These are phyloP conservation scores for Bugula neritina DNA, from an alignment of 2,888 invertebrate genomes.

Conservation along the genomic window DNA sequence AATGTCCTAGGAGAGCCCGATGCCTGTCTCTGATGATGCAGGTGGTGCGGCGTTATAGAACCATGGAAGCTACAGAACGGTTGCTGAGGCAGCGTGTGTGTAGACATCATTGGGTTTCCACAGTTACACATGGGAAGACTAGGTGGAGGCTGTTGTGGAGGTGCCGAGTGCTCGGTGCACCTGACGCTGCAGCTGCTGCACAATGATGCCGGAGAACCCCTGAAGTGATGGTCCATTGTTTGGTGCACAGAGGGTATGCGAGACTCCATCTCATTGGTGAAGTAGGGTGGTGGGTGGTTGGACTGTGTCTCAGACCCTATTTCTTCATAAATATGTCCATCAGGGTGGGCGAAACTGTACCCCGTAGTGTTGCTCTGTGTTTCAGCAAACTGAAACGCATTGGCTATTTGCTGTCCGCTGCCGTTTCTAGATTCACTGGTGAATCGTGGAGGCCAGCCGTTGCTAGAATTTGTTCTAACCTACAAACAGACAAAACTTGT, in stretches of 20 bases:
- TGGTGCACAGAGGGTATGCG: constrained; percentile 9
- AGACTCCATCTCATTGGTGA: not conserved
- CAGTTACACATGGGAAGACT: constrained; percentile 13
- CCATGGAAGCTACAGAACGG: constrained; percentile 15
- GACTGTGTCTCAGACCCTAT: not conserved
- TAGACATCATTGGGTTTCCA: not conserved
- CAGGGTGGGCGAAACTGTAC: not conserved
- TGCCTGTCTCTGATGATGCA: not conserved
- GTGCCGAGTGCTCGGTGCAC: not conserved
- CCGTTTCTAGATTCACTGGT: not conserved
- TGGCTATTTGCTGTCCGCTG: not conserved
- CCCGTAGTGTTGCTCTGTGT: constrained; percentile 4
- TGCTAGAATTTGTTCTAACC: not conserved
- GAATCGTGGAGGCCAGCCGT: not conserved
- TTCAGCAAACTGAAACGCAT: not conserved
- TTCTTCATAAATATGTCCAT: constrained; percentile 27
- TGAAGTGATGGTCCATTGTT: constrained; percentile 15
- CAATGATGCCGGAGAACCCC: constrained; percentile 6
- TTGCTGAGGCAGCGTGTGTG: not conserved
- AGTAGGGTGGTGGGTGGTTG: constrained; percentile 1
- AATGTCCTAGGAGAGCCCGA: not conserved
- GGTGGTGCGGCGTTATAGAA: constrained; percentile 1
- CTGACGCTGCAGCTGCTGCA: constrained; percentile 4
- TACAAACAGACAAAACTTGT: constrained; percentile 8
- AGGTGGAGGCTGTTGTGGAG: not conserved